These are phyloP conservation scores for Anguilla anguilla DNA, from an alignment of 2,797 vertebrate genomes.

Conservation along the genomic window DNA sequence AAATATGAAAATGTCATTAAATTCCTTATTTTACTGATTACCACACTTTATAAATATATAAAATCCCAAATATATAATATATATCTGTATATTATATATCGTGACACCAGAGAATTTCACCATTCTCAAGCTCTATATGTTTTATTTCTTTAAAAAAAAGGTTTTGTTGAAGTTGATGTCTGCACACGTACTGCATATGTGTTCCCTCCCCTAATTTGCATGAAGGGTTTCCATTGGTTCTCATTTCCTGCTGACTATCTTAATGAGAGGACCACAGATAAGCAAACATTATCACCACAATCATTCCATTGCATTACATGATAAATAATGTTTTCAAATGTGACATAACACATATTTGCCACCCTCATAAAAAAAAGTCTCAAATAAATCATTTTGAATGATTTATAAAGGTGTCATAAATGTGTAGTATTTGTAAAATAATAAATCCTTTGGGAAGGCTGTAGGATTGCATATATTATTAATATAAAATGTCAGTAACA, in stretches of 20 bases:
- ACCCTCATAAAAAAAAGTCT: too few relatives aligned
- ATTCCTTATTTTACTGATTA: too few relatives aligned
- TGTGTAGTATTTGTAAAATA: not conserved
- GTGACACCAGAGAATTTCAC: not conserved
- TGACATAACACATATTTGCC: not conserved
- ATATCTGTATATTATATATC: too few relatives aligned
- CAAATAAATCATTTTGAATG: too few relatives aligned
- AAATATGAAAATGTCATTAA: too few relatives aligned
- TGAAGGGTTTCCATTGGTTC: not conserved
- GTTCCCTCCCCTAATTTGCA: not conserved
- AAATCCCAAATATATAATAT: too few relatives aligned
- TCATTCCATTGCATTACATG: not conserved
- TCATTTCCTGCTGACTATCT: not conserved
- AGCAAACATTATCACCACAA: not conserved
- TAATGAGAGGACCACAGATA: not conserved
- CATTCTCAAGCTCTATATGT: not conserved
- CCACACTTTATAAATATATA: too few relatives aligned
- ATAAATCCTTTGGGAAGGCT: not conserved
- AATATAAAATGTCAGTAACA: too few relatives aligned
- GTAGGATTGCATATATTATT: not conserved
- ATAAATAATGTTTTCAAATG: not conserved
- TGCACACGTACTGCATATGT: not conserved
- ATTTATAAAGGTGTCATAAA: not conserved
- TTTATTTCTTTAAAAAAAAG: too few relatives aligned
- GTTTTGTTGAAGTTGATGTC: not conserved